Conservation (phyloP, 2,113 vertebrate species). For the Silurus meridionalis region DNA sequence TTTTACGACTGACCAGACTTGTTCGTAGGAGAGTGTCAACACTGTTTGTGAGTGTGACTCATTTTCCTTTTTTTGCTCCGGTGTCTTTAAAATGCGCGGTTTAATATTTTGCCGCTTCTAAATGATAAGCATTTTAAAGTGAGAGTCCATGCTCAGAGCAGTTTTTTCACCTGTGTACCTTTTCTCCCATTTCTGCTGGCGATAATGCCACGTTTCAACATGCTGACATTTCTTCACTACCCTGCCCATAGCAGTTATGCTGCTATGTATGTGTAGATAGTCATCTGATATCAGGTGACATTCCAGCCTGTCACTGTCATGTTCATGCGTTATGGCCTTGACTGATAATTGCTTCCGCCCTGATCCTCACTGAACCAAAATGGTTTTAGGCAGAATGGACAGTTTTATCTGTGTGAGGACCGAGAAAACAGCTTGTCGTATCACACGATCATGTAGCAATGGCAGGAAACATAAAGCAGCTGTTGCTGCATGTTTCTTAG, state of each 20-base stretch:
- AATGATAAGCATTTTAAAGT: no score
- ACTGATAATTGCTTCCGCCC: not conserved
- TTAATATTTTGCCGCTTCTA: no score
- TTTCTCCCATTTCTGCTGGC: no score
- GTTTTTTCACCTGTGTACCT: no score
- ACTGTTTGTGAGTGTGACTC: no score
- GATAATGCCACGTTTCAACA: not conserved
- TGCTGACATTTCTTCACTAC: not conserved
- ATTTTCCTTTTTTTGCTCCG: no score
- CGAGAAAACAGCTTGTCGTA: not conserved
- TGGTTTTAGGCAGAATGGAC: not conserved
- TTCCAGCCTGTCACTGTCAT: conserved; percentile 49
- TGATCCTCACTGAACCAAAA: not conserved
- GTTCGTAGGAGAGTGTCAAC: no score
- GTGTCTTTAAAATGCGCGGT: no score
- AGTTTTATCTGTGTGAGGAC: not conserved
- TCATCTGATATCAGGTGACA: conserved; percentile 59
- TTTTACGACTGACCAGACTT: no score
- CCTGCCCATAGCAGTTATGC: not conserved
- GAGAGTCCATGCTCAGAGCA: no score
- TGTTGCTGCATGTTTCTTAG: no score
- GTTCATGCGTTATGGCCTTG: conserved; percentile 14
- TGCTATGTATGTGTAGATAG: not conserved
- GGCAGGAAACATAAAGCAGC: not conserved
- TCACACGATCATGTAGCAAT: not conserved